Percentiles rank a stretch among this genome's conserved stretches.
Evolutionary conservation across 2,113 vertebrate genomes (phyloP).

Genomic region (Circaetus cinerascens): DNA sequence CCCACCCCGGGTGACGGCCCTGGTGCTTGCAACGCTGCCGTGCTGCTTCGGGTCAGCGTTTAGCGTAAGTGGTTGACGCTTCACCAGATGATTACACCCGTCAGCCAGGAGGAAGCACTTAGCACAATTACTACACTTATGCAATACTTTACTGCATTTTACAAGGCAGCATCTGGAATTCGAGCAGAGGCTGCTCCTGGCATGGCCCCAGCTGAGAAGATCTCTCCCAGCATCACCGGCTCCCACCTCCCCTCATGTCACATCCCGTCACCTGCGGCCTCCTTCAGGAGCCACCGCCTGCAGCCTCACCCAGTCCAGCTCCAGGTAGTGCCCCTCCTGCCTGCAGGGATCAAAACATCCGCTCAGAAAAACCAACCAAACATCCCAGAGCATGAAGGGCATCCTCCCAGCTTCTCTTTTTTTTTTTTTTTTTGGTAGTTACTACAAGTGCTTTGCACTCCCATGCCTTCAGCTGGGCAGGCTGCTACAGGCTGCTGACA

Average conservation of each 20-base stretch:
- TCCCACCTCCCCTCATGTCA: background rate
- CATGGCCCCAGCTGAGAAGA: background rate
- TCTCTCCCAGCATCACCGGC: background rate
- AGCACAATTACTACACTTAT: fast-evolving
- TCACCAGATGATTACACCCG: fast-evolving
- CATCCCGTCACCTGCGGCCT: background rate
- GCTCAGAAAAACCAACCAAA: background rate
- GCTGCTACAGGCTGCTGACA: background rate
- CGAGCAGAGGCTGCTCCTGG: background rate
- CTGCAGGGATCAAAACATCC: background rate
- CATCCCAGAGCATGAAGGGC: fast-evolving
- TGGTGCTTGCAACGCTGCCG: background rate
- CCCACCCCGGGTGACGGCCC: too few species aligned
- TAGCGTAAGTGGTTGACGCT: fast-evolving
- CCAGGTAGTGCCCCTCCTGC: background rate
- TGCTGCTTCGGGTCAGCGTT: too few species aligned
- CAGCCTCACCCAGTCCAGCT: background rate
- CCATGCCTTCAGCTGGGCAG: fast-evolving
- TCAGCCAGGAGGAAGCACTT: background rate
- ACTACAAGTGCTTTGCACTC: background rate
- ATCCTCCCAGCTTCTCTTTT: too few species aligned
- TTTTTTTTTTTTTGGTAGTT: background rate
- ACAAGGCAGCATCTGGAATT: background rate
- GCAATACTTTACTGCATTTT: too few species aligned
- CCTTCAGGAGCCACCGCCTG: background rate